Evolutionary conservation across 2,113 vertebrate genomes (phyloP).

Genomic region (Eubucco bourcierii): DNA sequence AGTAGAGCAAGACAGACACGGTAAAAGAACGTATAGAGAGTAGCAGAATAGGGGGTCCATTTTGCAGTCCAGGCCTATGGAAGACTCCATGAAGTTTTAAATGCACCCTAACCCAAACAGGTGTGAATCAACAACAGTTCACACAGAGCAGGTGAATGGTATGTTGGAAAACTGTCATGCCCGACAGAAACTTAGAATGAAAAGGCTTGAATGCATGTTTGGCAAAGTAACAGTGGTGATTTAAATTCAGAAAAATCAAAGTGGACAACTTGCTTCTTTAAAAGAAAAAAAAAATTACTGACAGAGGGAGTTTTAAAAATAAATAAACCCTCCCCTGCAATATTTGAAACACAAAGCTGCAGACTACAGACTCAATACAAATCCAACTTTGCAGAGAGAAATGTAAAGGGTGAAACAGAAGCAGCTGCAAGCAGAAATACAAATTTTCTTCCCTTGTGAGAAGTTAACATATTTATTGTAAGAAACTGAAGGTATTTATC

Average conservation of each 20-base stretch:
- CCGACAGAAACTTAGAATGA: neutral
- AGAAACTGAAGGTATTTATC: neutral
- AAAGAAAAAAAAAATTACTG: neutral
- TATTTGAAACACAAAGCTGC: neutral
- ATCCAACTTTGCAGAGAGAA: neutral
- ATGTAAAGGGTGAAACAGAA: neutral
- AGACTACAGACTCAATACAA: neutral
- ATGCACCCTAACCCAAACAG: neutral
- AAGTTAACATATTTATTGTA: neutral
- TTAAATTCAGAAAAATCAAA: neutral
- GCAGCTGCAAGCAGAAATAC: neutral
- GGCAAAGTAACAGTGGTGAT: neutral
- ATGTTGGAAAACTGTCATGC: neutral
- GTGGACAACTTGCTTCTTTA: neutral
- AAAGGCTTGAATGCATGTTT: neutral
- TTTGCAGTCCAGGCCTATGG: neutral
- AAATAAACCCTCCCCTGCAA: constrained; percentile 5
- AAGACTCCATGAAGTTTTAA: neutral
- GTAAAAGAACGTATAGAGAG: neutral
- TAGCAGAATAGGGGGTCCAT: fast-evolving
- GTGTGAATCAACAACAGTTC: neutral
- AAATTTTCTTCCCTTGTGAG: neutral
- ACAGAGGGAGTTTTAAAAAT: constrained; percentile 34
- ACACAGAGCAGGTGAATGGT: fast-evolving
- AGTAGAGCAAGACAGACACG: neutral